Base-by-base conservation (phyloP, 2,888 invertebrate species). In the Athripsodes cinereus region DNA sequence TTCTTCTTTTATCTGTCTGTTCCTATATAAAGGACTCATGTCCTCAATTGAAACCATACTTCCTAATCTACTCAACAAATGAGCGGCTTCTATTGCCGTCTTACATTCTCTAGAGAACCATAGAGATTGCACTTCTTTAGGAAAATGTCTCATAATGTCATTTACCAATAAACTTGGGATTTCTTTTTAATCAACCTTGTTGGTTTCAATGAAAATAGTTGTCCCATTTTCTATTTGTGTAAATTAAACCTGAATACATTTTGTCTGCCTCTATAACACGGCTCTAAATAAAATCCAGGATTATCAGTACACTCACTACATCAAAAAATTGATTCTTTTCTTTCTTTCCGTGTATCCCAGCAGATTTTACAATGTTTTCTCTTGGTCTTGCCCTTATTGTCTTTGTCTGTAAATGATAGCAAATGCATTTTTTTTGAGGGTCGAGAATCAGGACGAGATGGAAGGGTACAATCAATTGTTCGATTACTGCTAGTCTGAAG, bases 261-360 rank as follows among this genome's bases (percentile, higher is more conserved):
- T n/a, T n/a, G n/a, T n/a, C n/a, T n/a, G n/a, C n/a, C n/a, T 48
- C 54, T 47, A n/a, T 46, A 54, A 26, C 54, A 34, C 2, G 31
- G 50, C 11, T 55, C 50, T 3, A 49, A 19, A 55, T 49, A 55
- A 55, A 55, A 34, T 6, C 50, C 55, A 18, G 55, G 55, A 31
- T 35, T 2, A 13, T 19, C 50, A 19, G 31, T 31, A 50, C 34
- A 50, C 16, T 55, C 26, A 1, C 11, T 5, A 22, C 48, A 55
- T 8, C 16, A 55, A 20, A 18, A 55, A 5, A 48, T 47, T 11
- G 26, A 31, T n/a, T 55, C 48, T 2, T 3, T 22, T 1, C 50
- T 2, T 35, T 22, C 20, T 2, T 49, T 1, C 3, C 47, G 40
- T 2, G 18, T 48, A 13, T 50, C 50, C 54, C 48, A 50, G 40